These are phyloP conservation scores for Larimichthys crocea DNA, from an alignment of 2,113 vertebrate genomes.

Conservation along the genomic window DNA sequence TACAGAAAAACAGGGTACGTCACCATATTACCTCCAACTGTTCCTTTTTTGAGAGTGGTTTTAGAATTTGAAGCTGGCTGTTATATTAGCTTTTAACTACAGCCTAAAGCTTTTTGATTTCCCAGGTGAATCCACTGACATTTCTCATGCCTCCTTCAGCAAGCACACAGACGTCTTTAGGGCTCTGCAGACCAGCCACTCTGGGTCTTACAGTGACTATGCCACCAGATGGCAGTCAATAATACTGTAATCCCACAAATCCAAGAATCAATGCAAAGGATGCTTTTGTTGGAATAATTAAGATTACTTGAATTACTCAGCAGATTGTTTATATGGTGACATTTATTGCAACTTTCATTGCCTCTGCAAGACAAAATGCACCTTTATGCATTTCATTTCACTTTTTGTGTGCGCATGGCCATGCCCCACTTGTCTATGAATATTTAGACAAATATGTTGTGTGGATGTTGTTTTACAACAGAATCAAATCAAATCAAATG, in stretches of 20 bases:
- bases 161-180: conserved; percentile 1
- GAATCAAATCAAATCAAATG: conserved; percentile 2
- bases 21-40: background rate
- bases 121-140: conserved; percentile 36
- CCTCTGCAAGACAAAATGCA: background rate
- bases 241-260: conserved; percentile 48
- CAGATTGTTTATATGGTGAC: background rate
- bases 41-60: background rate
- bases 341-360: conserved; percentile 4
- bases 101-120: conserved; percentile 36
- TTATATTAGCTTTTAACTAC: conserved; percentile 16
- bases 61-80: conserved; percentile 11
- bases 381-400: background rate
- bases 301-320: background rate
- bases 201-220: conserved; percentile 12
- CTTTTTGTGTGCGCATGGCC: background rate
- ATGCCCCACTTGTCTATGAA: background rate
- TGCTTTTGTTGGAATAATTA: conserved; percentile 27
- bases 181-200: background rate
- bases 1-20: conserved; percentile 9
- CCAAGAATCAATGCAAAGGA: conserved; percentile 19
- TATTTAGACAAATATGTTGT: background rate
- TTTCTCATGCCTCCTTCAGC: conserved; percentile 18
- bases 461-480: background rate
- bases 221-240: conserved; percentile 67